Base-by-base conservation (phyloP, 2,797 vertebrate species). In the Macrochelys suwanniensis region DNA sequence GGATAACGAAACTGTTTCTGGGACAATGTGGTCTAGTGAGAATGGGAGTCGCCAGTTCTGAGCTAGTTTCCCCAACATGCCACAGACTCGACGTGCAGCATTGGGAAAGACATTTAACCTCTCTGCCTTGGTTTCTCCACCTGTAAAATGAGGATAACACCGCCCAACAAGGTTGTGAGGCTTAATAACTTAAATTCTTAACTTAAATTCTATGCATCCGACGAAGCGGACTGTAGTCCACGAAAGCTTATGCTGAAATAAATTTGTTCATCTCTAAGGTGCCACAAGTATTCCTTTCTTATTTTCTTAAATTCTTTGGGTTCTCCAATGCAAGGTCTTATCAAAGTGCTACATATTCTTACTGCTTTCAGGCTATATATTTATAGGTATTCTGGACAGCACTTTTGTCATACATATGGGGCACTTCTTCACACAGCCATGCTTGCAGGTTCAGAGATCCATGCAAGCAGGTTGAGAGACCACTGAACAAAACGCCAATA, bases 1-100 rank as follows among this genome's bases (percentile, higher is more conserved):
- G 50, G 89, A 74, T 17, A 82, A 54, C 74, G 80, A 65, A 33
- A 3, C 0, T 4, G 23, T 13, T 17, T 1, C 5, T 6, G 21
- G 26, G 2, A 45, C 16, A 80, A 28, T 15, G 21, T 0, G 0
- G 42, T 17, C 59, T 82, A 71, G 23, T 12, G 53, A 21, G 57
- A 80, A 15, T 65, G 84, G 65, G 92, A 93, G 89, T 9, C 61
- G 56, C 31, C 25, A 16, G 4, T 56, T 23, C n/a, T 76, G 42
- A 7, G 8, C 80, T 87, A 16, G 23, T 77, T 77, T 84, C 85
- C 80, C 78, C 57, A 17, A 13, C 3, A 2, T 6, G 21, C 19
- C 68, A 71, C 33, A 11, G n/a, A 71, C 37, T 21, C 5, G 21
- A 42, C 19, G 19, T 71, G n/a, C 10, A 6, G 68, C 65, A n/a